phyloP scores from a whole-genome alignment of 1,140 invertebrate species.

The Apocrypta bakeri region DNA sequence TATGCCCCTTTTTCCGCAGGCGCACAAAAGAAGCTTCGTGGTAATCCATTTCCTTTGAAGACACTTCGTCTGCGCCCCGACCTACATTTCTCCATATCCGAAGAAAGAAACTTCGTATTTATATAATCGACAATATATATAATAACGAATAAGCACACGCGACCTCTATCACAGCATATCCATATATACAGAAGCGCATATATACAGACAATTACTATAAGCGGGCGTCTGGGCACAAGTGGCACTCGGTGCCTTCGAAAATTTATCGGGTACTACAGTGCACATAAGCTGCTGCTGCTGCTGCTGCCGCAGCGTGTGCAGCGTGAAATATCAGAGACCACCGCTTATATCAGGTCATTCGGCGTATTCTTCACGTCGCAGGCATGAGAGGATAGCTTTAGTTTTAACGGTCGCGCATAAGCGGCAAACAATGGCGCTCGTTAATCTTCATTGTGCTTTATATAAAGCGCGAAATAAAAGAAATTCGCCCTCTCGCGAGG shows the following conservation, averaged over 20 bases:
- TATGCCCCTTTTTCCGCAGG: no score
- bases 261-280: constrained; percentile 8
- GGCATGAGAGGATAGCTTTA: constrained; percentile 42
- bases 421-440: constrained; percentile 53
- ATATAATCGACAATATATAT: no score
- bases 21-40: no score
- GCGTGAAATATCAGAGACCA: constrained; percentile 47
- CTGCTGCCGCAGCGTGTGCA: neutral
- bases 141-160: no score
- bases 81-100: no score
- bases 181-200: no score
- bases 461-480: constrained; percentile 54
- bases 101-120: no score
- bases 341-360: constrained; percentile 51
- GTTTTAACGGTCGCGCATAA: constrained; percentile 47
- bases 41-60: no score
- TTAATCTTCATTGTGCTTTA: constrained; percentile 60
- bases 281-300: neutral
- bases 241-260: neutral
- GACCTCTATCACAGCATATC: no score
- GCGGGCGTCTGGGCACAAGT: neutral
- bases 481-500: neutral
- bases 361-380: constrained; percentile 49
- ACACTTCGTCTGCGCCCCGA: no score
- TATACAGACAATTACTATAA: no score